These are phyloP conservation scores for Selenia dentaria DNA, from an alignment of 2,888 invertebrate genomes.

Conservation along the genomic window DNA sequence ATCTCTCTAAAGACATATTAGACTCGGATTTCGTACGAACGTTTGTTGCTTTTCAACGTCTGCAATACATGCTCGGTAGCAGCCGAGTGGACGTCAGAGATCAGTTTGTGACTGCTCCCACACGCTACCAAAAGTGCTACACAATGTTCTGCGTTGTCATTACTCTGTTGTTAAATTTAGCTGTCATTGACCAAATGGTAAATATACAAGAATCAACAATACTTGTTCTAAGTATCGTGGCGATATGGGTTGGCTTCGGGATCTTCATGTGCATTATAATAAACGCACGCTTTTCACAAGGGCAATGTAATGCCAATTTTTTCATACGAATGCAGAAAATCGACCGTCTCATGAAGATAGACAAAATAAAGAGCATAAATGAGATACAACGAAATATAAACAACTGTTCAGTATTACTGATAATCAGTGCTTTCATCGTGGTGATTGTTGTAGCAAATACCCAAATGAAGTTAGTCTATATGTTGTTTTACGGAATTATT, in stretches of 20 bases:
- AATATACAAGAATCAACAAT: constrained; percentile 24
- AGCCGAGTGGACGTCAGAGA: constrained; percentile 53
- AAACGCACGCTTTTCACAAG: constrained; percentile 55
- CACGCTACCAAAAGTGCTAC: constrained; percentile 50
- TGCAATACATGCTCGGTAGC: constrained; percentile 52
- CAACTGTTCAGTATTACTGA: constrained; percentile 26
- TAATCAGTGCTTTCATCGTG: constrained; percentile 25
- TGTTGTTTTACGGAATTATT: constrained; percentile 30
- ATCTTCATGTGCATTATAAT: constrained; percentile 42
- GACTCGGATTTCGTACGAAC: constrained; percentile 49
- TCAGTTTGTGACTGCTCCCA: constrained; percentile 50
- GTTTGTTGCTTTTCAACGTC: constrained; percentile 39
- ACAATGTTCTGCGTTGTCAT: constrained; percentile 39
- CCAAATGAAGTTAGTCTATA: constrained; percentile 15
- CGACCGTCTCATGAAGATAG: constrained; percentile 55
- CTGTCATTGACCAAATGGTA: constrained; percentile 12
- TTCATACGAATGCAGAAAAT: constrained; percentile 56
- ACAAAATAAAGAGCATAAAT: constrained; percentile 44
- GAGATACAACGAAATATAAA: constrained; percentile 35
- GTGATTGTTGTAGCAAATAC: constrained; percentile 22
- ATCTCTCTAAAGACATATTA: constrained; percentile 56
- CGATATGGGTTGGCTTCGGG: constrained; percentile 33
- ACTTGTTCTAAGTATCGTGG: constrained; percentile 29
- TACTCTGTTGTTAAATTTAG: constrained; percentile 25
- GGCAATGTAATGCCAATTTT: constrained; percentile 48